Evolutionary conservation across 1,140 invertebrate species (phyloP), one percentile per base, ranked within the genome.

Genomic region (Tetragonula clypearis): DNA sequence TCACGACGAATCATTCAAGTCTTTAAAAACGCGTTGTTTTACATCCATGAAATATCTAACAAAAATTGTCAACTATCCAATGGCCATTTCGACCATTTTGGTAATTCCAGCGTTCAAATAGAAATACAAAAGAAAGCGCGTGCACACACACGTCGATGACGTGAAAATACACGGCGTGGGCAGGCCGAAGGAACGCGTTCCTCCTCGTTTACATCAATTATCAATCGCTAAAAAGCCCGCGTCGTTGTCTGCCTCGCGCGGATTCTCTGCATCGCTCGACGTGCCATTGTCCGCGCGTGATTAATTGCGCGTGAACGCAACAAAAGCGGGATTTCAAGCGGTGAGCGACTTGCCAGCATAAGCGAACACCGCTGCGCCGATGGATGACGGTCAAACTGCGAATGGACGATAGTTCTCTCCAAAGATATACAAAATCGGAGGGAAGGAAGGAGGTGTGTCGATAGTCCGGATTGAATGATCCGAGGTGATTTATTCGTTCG

Each of bases 121-220:
- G 11, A 62, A 30, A 62, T 62, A 62, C 5, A 0, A n/a, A 62
- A n/a, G 0, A n/a, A 62, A 23, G 12, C 60, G 60, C 65, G 26
- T 30, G 6, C 35, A 26, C n/a, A 26, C n/a, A 9, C 41, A 14
- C 19, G 35, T 35, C 11, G 15, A n/a, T 19, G n/a, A 41, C 19
- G 11, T n/a, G 14, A 4, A 62, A 15, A n/a, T n/a, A 49, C 35
- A 1, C 11, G 14, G n/a, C 19, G 35, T 23, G 55, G 58, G 35
- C 21, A 41, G 19, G n/a, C 3, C 19, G 73, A 81, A 81, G n/a
- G 79, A n/a, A 21, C 72, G 78, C 41, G 30, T 62, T 68, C 55
- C 62, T 74, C 76, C 62, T 74, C 76, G 78, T 80, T 85, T 74
- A 66, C 84, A 82, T 86, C 77, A 86, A 86, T 86, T 86, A 86